A percentile compares a stretch with the other conserved stretches of the same genome.
Evolutionary conservation across 1,140 invertebrate species (phyloP).

Genomic region (Chrysopa pallens): DNA sequence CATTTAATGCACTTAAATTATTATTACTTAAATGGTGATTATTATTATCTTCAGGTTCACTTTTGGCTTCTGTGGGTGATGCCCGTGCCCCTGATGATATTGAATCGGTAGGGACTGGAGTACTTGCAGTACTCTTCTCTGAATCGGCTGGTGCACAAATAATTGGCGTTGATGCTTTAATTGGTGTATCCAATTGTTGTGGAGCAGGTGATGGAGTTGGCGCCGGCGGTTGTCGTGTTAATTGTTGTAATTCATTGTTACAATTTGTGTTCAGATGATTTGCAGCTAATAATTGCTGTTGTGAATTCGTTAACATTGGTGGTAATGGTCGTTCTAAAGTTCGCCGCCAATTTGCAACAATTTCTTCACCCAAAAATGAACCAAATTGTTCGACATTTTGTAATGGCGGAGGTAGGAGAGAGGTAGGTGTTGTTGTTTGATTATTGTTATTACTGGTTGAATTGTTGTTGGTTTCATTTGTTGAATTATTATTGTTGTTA

Average conservation of each 20-base stretch:
- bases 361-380: constrained; percentile 53
- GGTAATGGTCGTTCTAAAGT: constrained; percentile 44
- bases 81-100: constrained; percentile 8
- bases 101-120: constrained; percentile 16
- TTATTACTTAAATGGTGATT: constrained; percentile 28
- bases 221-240: constrained; percentile 14
- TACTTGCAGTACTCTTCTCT: constrained; percentile 19
- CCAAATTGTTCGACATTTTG: constrained; percentile 53
- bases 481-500: constrained; percentile 13
- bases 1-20: constrained; percentile 33
- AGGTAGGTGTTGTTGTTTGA: constrained; percentile 26
- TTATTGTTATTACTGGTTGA: constrained; percentile 13
- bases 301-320: constrained; percentile 6
- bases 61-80: constrained; percentile 22
- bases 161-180: constrained; percentile 25
- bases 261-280: constrained; percentile 5
- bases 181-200: constrained; percentile 15
- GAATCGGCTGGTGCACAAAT: constrained; percentile 11
- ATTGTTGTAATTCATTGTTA: constrained; percentile 3
- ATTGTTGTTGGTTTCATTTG: constrained; percentile 17
- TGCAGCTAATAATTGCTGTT: constrained; percentile 10
- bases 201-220: constrained; percentile 8
- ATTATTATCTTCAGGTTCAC: constrained; percentile 37
- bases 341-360: constrained; percentile 58
- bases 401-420: constrained; percentile 33